Evolutionary conservation across 2,888 invertebrate genomes (phyloP).

Genomic region (Phymatocera aterrima): DNA sequence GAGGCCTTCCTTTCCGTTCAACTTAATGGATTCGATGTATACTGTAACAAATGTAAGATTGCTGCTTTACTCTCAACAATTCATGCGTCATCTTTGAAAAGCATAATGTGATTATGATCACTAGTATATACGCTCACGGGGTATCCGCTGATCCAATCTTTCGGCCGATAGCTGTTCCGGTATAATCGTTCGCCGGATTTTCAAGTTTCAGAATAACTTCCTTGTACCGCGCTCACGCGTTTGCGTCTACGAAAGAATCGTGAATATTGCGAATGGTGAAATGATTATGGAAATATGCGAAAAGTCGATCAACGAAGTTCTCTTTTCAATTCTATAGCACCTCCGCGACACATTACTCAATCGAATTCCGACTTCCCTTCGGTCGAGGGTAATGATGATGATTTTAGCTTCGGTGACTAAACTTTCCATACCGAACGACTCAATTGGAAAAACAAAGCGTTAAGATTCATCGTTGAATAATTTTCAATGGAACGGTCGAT

Average conservation of each 20-base stretch:
- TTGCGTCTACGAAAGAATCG: neutral
- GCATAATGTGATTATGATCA: too few species aligned
- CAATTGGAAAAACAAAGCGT: neutral
- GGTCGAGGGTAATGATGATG: neutral
- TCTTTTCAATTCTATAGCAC: neutral
- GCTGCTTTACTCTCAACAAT: neutral
- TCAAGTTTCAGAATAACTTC: neutral
- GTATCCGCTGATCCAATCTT: neutral
- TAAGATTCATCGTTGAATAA: neutral
- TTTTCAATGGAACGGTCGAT: neutral
- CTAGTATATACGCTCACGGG: neutral
- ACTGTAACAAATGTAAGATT: slow-evolving; percentile 22
- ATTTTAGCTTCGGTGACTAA: too few species aligned
- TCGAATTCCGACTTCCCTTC: neutral
- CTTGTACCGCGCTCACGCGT: neutral
- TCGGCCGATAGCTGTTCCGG: too few species aligned
- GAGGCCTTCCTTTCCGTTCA: neutral
- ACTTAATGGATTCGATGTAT: slow-evolving; percentile 2
- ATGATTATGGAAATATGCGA: neutral
- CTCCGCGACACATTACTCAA: neutral
- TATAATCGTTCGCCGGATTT: neutral
- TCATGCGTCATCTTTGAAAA: too few species aligned
- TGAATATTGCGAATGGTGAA: neutral
- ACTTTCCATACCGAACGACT: too few species aligned
- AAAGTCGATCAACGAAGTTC: neutral